phyloP scores from a whole-genome alignment of 1,140 invertebrate species.

The Metopolophium dirhodum region DNA sequence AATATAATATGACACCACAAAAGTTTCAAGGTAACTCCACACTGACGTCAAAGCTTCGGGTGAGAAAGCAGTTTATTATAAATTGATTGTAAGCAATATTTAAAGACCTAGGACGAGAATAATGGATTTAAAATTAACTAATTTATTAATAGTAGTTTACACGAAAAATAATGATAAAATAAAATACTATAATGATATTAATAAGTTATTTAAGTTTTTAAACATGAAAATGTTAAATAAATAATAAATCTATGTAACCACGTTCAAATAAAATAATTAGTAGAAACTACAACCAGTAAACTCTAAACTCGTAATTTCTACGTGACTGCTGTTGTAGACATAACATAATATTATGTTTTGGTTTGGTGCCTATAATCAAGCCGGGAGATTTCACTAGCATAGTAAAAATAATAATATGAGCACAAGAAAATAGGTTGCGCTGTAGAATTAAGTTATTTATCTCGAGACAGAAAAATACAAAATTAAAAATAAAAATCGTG shows the following conservation, averaged over 20 bases:
- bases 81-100: slow-evolving; percentile 21
- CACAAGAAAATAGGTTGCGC: neutral
- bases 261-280: neutral
- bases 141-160: neutral
- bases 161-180: neutral
- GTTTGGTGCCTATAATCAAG: neutral
- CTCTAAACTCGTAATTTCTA: slow-evolving; percentile 16
- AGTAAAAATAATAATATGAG: neutral
- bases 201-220: neutral
- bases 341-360: neutral
- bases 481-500: neutral
- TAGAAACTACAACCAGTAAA: slow-evolving; percentile 4
- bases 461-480: neutral
- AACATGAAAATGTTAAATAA: neutral
- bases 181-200: neutral
- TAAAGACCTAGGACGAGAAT: neutral
- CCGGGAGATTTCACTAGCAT: neutral
- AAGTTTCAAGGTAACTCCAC: neutral
- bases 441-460: neutral
- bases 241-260: neutral
- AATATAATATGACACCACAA: neutral
- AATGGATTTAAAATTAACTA: neutral
- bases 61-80: neutral
- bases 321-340: neutral
- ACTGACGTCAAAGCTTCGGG: neutral